A percentile compares a stretch with the other conserved stretches of the same genome.
Evolutionary conservation across 2,797 vertebrate genomes (phyloP).

Genomic region (Mycteria americana): DNA sequence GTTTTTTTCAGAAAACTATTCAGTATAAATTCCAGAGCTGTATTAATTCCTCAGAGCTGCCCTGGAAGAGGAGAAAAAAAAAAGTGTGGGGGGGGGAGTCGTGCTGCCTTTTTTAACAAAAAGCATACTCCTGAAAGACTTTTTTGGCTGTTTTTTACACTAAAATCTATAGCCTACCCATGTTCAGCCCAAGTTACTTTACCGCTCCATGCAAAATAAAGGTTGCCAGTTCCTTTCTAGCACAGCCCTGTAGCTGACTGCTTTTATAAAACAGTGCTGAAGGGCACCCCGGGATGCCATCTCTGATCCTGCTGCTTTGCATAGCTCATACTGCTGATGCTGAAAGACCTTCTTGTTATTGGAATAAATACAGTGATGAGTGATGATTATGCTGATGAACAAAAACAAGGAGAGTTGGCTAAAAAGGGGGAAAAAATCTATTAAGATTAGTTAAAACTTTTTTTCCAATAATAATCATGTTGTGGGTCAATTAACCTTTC

Average conservation of each 20-base stretch:
- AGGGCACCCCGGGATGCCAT: not conserved
- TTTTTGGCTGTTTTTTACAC: not conserved
- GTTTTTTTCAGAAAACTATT: not conserved
- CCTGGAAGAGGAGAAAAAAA: rapidly evolving
- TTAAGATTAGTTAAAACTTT: not conserved
- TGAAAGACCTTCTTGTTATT: not conserved
- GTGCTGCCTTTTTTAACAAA: not conserved
- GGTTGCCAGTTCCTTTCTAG: not conserved
- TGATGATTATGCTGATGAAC: not conserved
- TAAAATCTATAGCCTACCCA: not conserved
- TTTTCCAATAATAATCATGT: not conserved
- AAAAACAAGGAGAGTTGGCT: not conserved
- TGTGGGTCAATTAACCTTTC: not conserved
- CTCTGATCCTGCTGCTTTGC: not conserved
- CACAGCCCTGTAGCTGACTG: not conserved
- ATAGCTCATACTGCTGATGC: not conserved
- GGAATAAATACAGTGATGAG: not conserved
- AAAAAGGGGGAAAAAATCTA: rapidly evolving
- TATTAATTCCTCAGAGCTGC: not conserved
- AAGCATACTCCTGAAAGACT: not conserved
- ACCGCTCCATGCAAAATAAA: not conserved
- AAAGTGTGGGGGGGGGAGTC: rapidly evolving
- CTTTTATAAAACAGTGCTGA: not conserved
- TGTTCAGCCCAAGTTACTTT: not conserved
- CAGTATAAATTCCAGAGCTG: not conserved